Conservation (phyloP, 1,140 invertebrate species). For the Mycetomoellerius zeteki region DNA sequence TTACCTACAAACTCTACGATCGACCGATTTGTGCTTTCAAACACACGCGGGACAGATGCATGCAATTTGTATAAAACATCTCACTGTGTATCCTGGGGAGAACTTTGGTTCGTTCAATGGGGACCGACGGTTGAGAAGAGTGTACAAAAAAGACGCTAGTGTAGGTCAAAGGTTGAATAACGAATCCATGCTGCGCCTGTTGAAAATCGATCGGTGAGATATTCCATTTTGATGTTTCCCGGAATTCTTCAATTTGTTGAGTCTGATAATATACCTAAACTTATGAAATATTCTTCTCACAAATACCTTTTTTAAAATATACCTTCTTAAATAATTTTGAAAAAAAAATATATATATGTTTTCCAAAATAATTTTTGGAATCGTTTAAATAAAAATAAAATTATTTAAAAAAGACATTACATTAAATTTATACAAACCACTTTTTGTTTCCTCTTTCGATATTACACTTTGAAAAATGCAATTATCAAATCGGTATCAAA, state of each 20-base stretch:
- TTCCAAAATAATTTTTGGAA: neutral
- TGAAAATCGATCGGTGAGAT: neutral
- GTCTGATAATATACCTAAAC: neutral
- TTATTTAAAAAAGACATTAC: neutral
- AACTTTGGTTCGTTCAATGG: neutral
- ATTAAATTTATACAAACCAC: neutral
- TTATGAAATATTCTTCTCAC: neutral
- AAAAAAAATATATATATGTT: too few relatives aligned
- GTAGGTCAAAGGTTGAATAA: conserved; percentile 65
- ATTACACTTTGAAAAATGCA: neutral
- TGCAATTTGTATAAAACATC: conserved; percentile 22
- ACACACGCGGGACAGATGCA: conserved; percentile 65
- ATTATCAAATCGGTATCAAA: neutral
- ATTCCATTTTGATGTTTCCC: neutral
- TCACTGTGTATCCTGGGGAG: conserved; percentile 34
- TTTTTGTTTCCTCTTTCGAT: neutral
- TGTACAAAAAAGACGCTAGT: conserved; percentile 32
- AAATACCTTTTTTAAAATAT: neutral
- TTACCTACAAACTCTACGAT: neutral
- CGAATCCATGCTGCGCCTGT: conserved; percentile 57
- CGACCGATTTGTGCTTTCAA: neutral
- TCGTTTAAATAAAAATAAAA: neutral
- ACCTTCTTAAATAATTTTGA: too few relatives aligned
- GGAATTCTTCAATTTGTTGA: neutral
- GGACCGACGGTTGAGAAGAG: conserved; percentile 7